A percentile compares a stretch with the other conserved stretches of the same genome.
Conservation (phyloP, 2,797 vertebrate species). For the Microhierax caerulescens region DNA sequence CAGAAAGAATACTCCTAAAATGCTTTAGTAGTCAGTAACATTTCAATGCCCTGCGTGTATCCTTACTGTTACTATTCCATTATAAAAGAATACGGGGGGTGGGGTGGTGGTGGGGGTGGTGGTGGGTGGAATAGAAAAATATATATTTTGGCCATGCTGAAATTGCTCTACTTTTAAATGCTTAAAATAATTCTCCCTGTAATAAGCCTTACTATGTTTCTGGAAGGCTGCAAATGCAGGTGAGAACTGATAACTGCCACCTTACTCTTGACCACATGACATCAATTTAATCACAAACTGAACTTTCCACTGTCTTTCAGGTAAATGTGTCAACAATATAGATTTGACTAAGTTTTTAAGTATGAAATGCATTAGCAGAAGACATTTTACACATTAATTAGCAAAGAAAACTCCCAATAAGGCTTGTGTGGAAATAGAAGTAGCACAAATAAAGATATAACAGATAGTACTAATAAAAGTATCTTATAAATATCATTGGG, state of each 20-base stretch:
- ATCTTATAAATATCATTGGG: background rate
- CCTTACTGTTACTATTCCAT: background rate
- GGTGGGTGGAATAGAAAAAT: background rate
- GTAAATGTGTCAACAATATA: background rate
- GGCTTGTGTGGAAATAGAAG: background rate
- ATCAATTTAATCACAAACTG: fast-evolving
- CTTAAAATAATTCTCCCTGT: background rate
- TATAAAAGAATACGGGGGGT: background rate
- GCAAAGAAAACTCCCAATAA: background rate
- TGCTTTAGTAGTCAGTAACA: background rate
- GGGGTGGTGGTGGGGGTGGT: no score
- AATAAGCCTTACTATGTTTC: background rate
- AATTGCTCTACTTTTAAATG: background rate
- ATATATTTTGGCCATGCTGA: background rate
- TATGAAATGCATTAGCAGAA: background rate
- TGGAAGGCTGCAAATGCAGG: background rate
- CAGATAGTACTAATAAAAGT: background rate
- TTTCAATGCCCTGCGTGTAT: background rate
- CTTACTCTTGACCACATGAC: background rate
- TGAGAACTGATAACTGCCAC: fast-evolving
- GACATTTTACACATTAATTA: background rate
- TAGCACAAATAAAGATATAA: background rate
- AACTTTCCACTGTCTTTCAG: background rate
- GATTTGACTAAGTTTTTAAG: background rate
- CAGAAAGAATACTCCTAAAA: background rate